phyloP scores from a whole-genome alignment of 2,113 vertebrate species.

The Ceyx margarethae region DNA sequence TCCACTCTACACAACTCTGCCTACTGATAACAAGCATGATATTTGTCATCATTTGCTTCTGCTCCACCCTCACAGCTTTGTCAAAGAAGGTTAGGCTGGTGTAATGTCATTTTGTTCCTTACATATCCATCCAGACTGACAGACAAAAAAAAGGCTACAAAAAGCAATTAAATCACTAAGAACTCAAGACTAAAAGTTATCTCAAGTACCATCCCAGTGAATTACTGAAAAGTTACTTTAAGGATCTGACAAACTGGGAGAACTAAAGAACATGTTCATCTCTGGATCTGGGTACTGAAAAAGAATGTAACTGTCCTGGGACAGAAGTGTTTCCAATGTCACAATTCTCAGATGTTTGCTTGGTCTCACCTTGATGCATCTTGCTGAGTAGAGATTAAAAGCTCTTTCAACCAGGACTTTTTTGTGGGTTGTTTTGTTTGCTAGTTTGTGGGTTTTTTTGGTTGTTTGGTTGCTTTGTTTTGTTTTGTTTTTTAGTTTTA shows the following conservation, averaged over 20 bases:
- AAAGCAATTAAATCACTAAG: background rate
- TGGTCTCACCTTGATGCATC: background rate
- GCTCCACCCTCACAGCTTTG: background rate
- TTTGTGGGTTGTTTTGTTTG: background rate
- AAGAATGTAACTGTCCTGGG: background rate
- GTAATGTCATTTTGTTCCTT: background rate
- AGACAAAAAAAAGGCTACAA: background rate
- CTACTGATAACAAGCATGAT: background rate
- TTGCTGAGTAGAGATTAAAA: background rate
- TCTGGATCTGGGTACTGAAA: background rate
- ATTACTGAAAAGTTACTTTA: background rate
- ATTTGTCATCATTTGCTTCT: background rate
- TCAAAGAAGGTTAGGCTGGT: background rate
- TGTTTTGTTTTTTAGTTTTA: background rate
- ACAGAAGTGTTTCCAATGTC: background rate
- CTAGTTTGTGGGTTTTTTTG: background rate
- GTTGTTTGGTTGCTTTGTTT: no score
- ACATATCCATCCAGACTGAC: background rate
- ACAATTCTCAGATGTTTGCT: background rate
- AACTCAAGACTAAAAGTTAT: background rate
- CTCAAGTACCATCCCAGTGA: background rate
- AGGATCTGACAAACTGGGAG: background rate
- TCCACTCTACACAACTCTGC: background rate
- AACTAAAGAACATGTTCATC: background rate
- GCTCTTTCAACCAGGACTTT: background rate